phyloP scores from a whole-genome alignment of 2,888 invertebrate species.

The Lasius platythorax region DNA sequence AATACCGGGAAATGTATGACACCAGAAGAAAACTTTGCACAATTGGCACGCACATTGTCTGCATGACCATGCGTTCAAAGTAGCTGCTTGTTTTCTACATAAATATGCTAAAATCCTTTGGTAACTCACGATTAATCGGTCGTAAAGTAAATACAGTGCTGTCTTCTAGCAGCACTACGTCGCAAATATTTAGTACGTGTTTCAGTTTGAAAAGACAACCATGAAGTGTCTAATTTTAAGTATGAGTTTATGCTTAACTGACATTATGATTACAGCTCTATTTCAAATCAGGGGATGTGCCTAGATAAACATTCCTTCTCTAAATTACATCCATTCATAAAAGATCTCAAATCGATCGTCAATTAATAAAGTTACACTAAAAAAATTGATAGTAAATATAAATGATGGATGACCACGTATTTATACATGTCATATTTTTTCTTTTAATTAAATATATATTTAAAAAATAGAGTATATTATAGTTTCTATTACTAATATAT shows the following conservation, averaged over 20 bases:
- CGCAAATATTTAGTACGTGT: background rate
- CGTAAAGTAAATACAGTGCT: conserved; percentile 23
- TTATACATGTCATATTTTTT: too few relatives aligned
- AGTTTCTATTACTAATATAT: too few relatives aligned
- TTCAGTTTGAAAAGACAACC: background rate
- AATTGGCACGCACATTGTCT: conserved; percentile 33
- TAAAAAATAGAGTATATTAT: background rate
- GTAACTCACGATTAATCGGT: conserved; percentile 22
- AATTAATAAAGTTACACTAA: background rate
- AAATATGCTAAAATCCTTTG: conserved; percentile 37
- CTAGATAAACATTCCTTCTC: background rate
- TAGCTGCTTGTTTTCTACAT: conserved; percentile 6
- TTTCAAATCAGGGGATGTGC: background rate
- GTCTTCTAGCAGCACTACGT: background rate
- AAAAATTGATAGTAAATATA: background rate
- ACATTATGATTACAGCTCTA: background rate
- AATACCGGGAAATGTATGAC: conserved; percentile 43
- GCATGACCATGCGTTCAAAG: conserved; percentile 22
- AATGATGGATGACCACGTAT: background rate
- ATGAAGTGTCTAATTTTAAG: background rate
- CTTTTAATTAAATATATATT: background rate
- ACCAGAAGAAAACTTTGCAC: conserved; percentile 51
- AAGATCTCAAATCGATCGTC: background rate
- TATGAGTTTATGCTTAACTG: background rate
- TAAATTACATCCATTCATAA: background rate